phyloP scores from a whole-genome alignment of 1,140 invertebrate species.

The Gerris buenoi region DNA sequence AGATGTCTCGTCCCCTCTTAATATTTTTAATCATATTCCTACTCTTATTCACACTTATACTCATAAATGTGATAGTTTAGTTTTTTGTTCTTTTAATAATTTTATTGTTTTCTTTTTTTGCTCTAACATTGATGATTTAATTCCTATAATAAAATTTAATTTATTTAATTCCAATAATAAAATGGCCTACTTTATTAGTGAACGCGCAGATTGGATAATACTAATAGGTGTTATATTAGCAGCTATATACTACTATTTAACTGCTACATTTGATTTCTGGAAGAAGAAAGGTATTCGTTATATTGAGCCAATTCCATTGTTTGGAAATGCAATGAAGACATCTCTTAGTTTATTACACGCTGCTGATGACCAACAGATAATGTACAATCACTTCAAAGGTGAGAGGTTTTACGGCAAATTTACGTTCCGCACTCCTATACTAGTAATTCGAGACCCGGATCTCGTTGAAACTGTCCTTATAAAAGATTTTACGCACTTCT shows the following conservation, averaged over 20 bases:
- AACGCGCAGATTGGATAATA: neutral
- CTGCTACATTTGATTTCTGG: neutral
- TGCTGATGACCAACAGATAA: neutral
- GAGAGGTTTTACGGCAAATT: neutral
- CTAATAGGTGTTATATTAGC: neutral
- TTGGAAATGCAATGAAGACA: neutral
- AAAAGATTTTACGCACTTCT: slow-evolving; percentile 27
- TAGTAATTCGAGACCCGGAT: slow-evolving; percentile 29
- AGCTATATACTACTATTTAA: neutral
- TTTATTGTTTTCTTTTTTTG: no score
- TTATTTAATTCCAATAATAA: no score
- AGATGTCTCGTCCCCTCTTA: no score
- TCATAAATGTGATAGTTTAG: no score
- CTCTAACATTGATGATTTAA: no score
- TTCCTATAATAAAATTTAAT: no score
- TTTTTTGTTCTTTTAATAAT: no score
- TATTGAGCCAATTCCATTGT: neutral
- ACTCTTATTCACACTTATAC: no score
- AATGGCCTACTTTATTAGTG: neutral
- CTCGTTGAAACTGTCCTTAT: slow-evolving; percentile 25
- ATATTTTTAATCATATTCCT: no score
- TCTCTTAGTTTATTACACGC: neutral
- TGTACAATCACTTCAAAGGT: neutral
- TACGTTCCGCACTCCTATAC: slow-evolving; percentile 7
- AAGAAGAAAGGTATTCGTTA: neutral